A percentile compares a stretch with the other conserved stretches of the same genome.
Evolutionary conservation across 2,797 vertebrate species (phyloP).

Genomic region (Cyclopterus lumpus): DNA sequence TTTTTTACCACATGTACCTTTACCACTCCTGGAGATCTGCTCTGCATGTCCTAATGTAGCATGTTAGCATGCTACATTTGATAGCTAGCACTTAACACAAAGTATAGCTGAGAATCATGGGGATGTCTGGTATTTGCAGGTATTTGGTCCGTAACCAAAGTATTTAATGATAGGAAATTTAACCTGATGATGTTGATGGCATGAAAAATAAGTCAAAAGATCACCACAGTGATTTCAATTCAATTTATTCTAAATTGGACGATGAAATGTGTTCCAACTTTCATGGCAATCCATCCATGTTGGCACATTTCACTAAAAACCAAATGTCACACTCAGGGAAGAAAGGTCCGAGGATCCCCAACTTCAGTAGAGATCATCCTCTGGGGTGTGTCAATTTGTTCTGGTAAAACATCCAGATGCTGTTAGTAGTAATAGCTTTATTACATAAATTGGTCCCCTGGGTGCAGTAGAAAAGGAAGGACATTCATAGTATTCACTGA

Average conservation of each 20-base stretch:
- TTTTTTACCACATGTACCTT: not conserved
- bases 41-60: not conserved
- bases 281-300: not conserved
- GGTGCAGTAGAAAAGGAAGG: slow-evolving; percentile 38
- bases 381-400: not conserved
- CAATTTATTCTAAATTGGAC: not conserved
- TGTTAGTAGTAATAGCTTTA: slow-evolving; percentile 33
- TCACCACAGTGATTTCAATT: not conserved
- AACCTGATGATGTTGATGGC: not conserved
- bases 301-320: not conserved
- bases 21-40: not conserved
- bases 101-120: not conserved
- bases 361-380: not conserved
- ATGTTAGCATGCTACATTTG: not conserved
- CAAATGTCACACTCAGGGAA: not conserved
- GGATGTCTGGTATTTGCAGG: not conserved
- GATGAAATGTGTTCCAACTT: not conserved
- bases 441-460: slow-evolving; percentile 42
- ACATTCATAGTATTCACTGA: slow-evolving; percentile 30
- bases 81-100: not conserved
- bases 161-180: not conserved
- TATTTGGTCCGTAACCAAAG: not conserved
- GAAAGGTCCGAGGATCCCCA: not conserved
- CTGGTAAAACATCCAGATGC: slow-evolving; percentile 12
- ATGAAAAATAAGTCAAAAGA: not conserved